Evolutionary conservation across 2,797 vertebrate genomes (phyloP).

Genomic region (Lacerta agilis): DNA sequence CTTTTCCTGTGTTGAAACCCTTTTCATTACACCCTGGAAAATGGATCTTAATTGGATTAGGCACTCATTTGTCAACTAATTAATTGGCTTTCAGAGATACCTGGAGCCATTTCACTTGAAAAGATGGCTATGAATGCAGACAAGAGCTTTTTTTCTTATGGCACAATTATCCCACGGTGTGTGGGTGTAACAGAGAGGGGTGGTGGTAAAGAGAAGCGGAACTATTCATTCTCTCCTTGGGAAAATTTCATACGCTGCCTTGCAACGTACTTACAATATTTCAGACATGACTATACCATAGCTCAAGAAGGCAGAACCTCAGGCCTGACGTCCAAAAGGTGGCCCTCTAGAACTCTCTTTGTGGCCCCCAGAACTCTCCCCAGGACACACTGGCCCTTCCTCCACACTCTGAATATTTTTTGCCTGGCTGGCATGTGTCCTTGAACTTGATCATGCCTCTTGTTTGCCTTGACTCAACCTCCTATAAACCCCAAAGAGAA

Average conservation of each 20-base stretch:
- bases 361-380: no score
- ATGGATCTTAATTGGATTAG: constrained; percentile 47
- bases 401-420: no score
- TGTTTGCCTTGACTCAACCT: no score
- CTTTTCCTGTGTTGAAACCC: constrained; percentile 9
- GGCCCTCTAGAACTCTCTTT: no score
- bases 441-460: no score
- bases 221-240: not conserved
- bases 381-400: no score
- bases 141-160: constrained; percentile 15
- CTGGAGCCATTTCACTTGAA: constrained; percentile 35
- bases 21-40: constrained; percentile 40
- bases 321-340: no score
- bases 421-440: no score
- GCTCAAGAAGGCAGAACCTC: not conserved
- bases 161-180: not conserved
- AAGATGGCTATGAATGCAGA: constrained; percentile 37
- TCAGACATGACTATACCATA: not conserved
- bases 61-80: constrained; percentile 43
- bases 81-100: constrained; percentile 42
- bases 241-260: not conserved
- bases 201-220: not conserved
- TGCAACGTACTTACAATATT: not conserved
- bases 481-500: no score
- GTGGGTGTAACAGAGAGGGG: not conserved